Percentiles rank a stretch among this genome's conserved stretches.
phyloP scores from a whole-genome alignment of 2,888 invertebrate genomes.

The Nomada lathburiana region DNA sequence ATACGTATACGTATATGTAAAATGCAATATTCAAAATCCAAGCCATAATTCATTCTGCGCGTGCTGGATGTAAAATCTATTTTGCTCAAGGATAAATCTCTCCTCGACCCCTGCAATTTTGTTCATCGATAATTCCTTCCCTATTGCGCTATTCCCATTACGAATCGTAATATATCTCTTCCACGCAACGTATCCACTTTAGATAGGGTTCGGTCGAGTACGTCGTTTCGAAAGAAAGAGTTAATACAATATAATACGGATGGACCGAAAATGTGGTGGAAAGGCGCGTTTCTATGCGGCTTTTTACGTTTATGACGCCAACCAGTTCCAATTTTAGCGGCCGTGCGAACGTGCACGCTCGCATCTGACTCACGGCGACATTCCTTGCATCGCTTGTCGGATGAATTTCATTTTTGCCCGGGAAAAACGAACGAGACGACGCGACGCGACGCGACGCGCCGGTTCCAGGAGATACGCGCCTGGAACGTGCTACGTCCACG shows the following conservation, averaged over 20 bases:
- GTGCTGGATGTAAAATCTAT: too few species aligned
- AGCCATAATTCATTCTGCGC: too few species aligned
- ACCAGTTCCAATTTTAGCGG: constrained; percentile 69
- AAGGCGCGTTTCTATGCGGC: constrained; percentile 49
- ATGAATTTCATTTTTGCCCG: constrained; percentile 74
- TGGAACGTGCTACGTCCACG: constrained; percentile 9
- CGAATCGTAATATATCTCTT: neutral
- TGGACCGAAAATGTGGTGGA: constrained; percentile 21
- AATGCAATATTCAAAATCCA: too few species aligned
- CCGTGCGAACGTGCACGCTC: constrained; percentile 58
- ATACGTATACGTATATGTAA: too few species aligned
- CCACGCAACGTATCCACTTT: too few species aligned
- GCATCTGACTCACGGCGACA: constrained; percentile 69
- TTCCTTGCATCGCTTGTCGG: constrained; percentile 69
- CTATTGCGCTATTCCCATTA: neutral
- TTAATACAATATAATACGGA: neutral
- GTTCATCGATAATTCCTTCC: neutral
- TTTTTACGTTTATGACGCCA: constrained; percentile 71
- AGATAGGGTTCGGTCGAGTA: neutral
- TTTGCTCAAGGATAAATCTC: too few species aligned
- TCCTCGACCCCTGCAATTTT: neutral
- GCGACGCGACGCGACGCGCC: constrained; percentile 21
- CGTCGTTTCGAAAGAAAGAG: neutral
- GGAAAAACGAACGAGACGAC: constrained; percentile 49
- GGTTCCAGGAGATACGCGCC: constrained; percentile 41